These are phyloP conservation scores for Triplophysa rosa DNA, from an alignment of 2,113 vertebrate species.

Conservation along the genomic window DNA sequence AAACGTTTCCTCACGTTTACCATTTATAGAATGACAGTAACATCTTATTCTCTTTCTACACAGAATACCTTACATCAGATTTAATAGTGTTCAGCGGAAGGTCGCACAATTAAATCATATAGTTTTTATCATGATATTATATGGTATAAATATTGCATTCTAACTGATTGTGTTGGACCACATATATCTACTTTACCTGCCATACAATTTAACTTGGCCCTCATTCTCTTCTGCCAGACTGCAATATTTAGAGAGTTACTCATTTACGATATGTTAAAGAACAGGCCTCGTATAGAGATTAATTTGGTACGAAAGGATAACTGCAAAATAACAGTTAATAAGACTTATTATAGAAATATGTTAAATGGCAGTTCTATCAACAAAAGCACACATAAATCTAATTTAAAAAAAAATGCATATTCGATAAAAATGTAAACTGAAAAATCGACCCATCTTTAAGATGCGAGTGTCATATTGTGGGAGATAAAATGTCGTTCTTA, in stretches of 20 bases:
- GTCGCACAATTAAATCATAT: no score
- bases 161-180: no score
- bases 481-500: neutral
- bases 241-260: neutral
- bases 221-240: neutral
- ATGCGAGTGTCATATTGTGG: neutral
- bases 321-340: no score
- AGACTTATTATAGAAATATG: neutral
- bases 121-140: no score
- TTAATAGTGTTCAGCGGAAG: no score
- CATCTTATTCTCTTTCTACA: neutral
- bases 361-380: neutral
- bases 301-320: no score
- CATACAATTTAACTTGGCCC: neutral
- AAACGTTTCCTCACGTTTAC: neutral
- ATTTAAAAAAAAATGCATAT: neutral
- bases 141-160: no score
- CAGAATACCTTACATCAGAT: no score
- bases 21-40: neutral
- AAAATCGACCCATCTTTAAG: neutral
- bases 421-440: neutral
- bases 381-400: neutral
- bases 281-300: no score
- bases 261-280: neutral
- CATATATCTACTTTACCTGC: neutral